These are phyloP conservation scores for Chaetogeoica ovagalla DNA, from an alignment of 2,888 invertebrate genomes.

Conservation along the genomic window DNA sequence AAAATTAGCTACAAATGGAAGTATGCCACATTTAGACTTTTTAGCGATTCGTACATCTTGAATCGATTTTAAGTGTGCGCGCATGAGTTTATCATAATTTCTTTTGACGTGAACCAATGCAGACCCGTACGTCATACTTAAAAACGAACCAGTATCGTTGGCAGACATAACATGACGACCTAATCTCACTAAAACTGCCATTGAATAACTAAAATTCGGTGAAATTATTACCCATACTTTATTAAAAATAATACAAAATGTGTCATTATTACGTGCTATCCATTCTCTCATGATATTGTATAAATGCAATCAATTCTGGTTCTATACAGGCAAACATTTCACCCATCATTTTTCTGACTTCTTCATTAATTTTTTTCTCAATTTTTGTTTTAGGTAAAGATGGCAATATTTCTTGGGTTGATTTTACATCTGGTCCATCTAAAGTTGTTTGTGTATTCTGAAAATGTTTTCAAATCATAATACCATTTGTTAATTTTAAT, in stretches of 20 bases:
- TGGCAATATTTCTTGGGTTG: conserved; percentile 58
- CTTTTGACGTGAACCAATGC: conserved; percentile 85
- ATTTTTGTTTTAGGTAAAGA: conserved; percentile 63
- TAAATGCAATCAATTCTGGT: conserved; percentile 81
- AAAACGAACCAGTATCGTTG: conserved; percentile 81
- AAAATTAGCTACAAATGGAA: conserved; percentile 86
- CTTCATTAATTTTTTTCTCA: conserved; percentile 74
- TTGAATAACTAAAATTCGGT: conserved; percentile 74
- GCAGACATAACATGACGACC: conserved; percentile 92
- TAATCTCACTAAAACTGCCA: conserved; percentile 88
- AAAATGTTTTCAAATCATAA: conserved; percentile 50
- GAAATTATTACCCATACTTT: conserved; percentile 10
- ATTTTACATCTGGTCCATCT: conserved; percentile 61
- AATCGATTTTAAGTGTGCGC: conserved; percentile 77
- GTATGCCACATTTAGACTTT: conserved; percentile 82
- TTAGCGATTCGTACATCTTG: conserved; percentile 75
- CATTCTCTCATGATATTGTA: conserved; percentile 81
- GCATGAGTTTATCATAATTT: conserved; percentile 89
- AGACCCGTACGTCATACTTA: conserved; percentile 84
- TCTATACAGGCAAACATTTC: conserved; percentile 88
- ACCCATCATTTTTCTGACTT: conserved; percentile 82
- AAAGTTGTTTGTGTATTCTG: conserved; percentile 66
- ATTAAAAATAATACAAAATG: conserved; percentile 57
- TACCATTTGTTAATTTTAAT: background rate
- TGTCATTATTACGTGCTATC: conserved; percentile 79